Evolutionary conservation across 2,888 invertebrate species (phyloP).

Genomic region (Criorhina ranunculi): DNA sequence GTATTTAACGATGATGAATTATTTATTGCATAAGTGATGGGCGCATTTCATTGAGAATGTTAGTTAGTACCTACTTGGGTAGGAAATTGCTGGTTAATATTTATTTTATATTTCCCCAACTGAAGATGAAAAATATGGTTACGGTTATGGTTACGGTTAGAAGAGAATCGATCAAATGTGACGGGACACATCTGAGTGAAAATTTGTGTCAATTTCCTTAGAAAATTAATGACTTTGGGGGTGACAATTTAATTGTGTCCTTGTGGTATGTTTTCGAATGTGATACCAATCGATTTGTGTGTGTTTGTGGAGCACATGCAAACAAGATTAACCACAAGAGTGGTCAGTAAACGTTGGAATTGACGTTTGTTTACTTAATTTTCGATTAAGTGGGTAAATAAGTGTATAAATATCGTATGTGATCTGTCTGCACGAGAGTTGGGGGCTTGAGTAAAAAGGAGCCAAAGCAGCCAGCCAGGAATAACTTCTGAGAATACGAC

Average conservation of each 20-base stretch:
- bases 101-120: constrained; percentile 10
- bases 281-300: not conserved
- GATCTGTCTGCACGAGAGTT: no score
- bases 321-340: no score
- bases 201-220: constrained; percentile 21
- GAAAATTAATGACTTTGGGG: constrained; percentile 24
- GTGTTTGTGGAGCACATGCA: no score
- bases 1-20: constrained; percentile 46
- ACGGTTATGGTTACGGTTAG: not conserved
- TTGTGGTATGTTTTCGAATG: not conserved
- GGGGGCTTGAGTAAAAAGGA: no score
- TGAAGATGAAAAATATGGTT: not conserved
- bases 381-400: no score
- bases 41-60: constrained; percentile 43
- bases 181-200: not conserved
- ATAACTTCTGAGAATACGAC: no score
- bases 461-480: no score
- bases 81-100: constrained; percentile 7
- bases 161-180: constrained; percentile 28
- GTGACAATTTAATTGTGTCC: constrained; percentile 16
- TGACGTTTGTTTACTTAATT: no score
- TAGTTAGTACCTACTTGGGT: not conserved
- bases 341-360: no score
- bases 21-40: constrained; percentile 60
- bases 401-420: no score